Percentiles rank a stretch among this genome's conserved stretches.
Evolutionary conservation across 92 coral and sea anemone genomes (phyloP).

Genomic region (Porites rus): DNA sequence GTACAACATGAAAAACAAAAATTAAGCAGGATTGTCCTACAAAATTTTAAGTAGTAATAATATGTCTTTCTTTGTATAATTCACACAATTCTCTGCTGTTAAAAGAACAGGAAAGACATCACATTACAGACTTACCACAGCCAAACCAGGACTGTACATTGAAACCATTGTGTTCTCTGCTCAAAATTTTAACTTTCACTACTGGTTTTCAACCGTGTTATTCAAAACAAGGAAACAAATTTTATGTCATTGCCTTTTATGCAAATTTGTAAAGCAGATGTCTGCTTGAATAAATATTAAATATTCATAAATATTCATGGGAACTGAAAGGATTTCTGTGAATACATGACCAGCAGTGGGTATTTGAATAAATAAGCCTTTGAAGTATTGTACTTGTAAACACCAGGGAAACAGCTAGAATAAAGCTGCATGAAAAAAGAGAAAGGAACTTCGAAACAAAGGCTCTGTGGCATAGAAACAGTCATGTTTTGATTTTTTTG

Average conservation of each 20-base stretch:
- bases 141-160: neutral
- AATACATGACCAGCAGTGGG: neutral
- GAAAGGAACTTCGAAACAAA: neutral
- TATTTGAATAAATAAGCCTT: conserved; percentile 12
- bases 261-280: conserved; percentile 75
- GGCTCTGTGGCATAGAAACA: neutral
- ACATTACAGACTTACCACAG: neutral
- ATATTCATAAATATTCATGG: conserved; percentile 44
- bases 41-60: neutral
- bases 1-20: neutral
- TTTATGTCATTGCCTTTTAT: conserved; percentile 43
- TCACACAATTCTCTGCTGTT: neutral
- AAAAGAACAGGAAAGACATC: neutral
- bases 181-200: neutral
- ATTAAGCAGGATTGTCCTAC: neutral
- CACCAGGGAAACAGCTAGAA: neutral
- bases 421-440: neutral
- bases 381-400: conserved; percentile 2
- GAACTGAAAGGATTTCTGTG: neutral
- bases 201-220: conserved; percentile 15
- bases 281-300: conserved; percentile 45
- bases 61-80: neutral
- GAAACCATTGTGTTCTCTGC: neutral
- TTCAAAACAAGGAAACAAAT: conserved; percentile 44
- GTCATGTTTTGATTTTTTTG: neutral